phyloP scores from a whole-genome alignment of 2,797 vertebrate species.

The Hafferia zeledoni region DNA sequence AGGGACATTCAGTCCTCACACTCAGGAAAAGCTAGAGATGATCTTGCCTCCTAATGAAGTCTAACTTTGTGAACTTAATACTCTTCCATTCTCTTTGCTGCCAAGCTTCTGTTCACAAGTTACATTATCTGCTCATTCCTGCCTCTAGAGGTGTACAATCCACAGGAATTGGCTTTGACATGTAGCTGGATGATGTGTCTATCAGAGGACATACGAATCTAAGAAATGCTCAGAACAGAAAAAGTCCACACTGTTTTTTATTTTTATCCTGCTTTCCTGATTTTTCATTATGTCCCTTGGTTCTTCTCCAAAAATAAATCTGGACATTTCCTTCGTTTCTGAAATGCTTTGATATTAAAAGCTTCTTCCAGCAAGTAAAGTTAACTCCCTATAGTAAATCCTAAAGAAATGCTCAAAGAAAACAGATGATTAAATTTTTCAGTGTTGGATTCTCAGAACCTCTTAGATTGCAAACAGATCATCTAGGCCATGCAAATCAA shows the following conservation, averaged over 20 bases:
- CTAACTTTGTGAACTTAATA: not conserved
- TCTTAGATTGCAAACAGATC: not conserved
- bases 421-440: not conserved
- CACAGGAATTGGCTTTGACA: not conserved
- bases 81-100: not conserved
- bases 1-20: not conserved
- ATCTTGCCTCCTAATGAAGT: not conserved
- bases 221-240: not conserved
- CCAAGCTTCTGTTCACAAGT: not conserved
- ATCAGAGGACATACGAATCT: not conserved
- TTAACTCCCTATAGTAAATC: not conserved
- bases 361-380: not conserved
- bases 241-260: not conserved
- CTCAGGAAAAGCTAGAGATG: not conserved
- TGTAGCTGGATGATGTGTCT: not conserved
- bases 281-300: not conserved
- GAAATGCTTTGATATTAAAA: constrained; percentile 25
- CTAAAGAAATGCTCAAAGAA: not conserved
- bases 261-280: not conserved
- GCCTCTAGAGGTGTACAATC: not conserved
- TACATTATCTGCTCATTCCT: not conserved
- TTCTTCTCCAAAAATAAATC: constrained; percentile 32
- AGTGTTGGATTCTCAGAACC: not conserved
- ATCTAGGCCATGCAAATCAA: not conserved
- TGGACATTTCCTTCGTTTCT: not conserved